Base-by-base conservation (phyloP, 2,888 invertebrate genomes). In the Quadroppia sp. region DNA sequence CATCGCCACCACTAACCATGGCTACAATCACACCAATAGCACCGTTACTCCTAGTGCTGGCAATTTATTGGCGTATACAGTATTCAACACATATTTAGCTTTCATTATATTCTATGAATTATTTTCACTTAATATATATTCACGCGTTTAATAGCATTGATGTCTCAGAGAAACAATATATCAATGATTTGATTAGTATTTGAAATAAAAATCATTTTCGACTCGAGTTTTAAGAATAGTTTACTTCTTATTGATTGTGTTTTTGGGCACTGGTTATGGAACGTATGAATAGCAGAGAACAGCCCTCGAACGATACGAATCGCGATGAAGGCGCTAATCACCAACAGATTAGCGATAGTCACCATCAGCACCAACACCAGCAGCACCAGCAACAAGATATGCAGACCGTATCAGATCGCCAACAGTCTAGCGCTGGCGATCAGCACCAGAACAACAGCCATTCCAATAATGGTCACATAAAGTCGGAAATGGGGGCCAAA, bases 311-410 rank as follows among this genome's bases (percentile, higher is more conserved):
- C 59, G 59, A 59, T 59, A 59, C 59, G 28, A 59, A 48, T 48
- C 48, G 59, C 59, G 59, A 59, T 25, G 59, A 59, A 59, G 23
- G 59, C 23, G 30, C 25, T 59, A 59, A 59, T 59, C 59, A 59
- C 59, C 48, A 48, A 48, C 59, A 59, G 59, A 59, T 59, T 25
- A 59, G 15, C 28, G 59, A 59, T 59, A 59, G 59, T 59, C 59
- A 59, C 59, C 59, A 59, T 59, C 48, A 48, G 9, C 48, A 48
- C 48, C 48, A 48, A n/a, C 48, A 48, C 48, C 59, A 59, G 28
- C n/a, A n/a, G n/a, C n/a, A n/a, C n/a, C 59, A 59, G 17, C 50
- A 50, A 59, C 59, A 59, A 59, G 59, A 59, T 30, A 59, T 59
- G n/a, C n/a, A n/a, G 28, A 13, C 30, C 1, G 59, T 30, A 30